Evolutionary conservation across 2,888 invertebrate species (phyloP), one percentile per base, ranked within the genome.

Genomic region (Abscondita cerata): DNA sequence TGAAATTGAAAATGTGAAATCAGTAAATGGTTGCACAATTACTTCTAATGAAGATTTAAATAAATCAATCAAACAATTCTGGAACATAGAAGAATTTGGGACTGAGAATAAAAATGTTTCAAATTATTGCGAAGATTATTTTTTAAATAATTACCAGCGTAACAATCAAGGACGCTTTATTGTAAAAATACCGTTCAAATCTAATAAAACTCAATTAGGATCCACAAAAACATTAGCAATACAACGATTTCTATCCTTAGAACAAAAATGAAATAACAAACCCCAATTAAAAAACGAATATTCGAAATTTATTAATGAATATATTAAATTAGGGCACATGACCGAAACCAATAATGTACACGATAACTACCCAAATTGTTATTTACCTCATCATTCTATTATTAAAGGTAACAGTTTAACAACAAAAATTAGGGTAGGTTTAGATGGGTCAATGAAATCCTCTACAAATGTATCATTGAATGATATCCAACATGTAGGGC

Each of bases 301-400:
- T 15, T 2, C 2, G 1, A 15, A 40, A 12, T 40, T 40, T 15
- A 12, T 40, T 6, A 40, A 13, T 4, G 40, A 40, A 15, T 40
- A 40, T 15, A 6, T 8, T 8, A 15, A 6, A 8, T 12, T 40
- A 13, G 40, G 40, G 2, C 40, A 40, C 40, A 40, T 40, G 15
- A 40, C 40, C 13, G 13, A 40, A 6, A 25, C 25, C 6, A 25
- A 25, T 25, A 25, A 25, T 25, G 15, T 36, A 2, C 4, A 9
- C 13, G 13, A 12, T 15, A 15, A 12, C 2, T 11, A 2, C 2
- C 12, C 8, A 13, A 44, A 15, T 2, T 57, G 38, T 48, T 59
- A 59, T 36, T 33, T 68, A 12, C 59, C 68, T n/a, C 66, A 68
- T 57, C 64, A 67, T 25, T 56, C 55, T 11, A 62, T 67, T 16